Evolutionary conservation across 2,797 vertebrate genomes (phyloP).

Genomic region (Clarias pachynema): DNA sequence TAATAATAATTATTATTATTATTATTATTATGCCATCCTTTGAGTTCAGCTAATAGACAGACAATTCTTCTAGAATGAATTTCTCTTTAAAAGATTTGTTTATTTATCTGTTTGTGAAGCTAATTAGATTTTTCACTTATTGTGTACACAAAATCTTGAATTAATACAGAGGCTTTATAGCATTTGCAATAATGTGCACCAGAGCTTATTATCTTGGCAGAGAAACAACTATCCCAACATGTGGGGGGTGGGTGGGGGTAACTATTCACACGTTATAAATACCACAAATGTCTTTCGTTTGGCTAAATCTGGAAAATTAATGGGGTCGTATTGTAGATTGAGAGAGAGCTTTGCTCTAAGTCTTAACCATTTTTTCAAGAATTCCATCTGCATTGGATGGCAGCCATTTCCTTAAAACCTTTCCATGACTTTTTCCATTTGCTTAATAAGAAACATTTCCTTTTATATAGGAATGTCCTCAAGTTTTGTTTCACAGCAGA

Average conservation of each 20-base stretch:
- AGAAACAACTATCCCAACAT: constrained; percentile 37
- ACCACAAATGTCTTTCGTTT: constrained; percentile 39
- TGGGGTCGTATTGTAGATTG: constrained; percentile 1
- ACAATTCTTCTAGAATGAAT: not conserved
- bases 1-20: no score
- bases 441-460: not conserved
- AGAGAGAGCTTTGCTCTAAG: constrained; percentile 14
- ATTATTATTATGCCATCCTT: not conserved
- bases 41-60: not conserved
- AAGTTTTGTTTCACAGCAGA: not conserved
- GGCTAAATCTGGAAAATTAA: constrained; percentile 35
- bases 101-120: constrained; percentile 19
- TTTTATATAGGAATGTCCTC: not conserved
- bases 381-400: constrained; percentile 39
- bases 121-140: constrained; percentile 25
- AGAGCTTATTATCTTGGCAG: constrained; percentile 40
- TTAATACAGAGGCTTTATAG: constrained; percentile 32
- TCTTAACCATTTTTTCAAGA: constrained; percentile 14
- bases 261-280: constrained; percentile 45
- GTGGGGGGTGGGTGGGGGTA: constrained; percentile 23
- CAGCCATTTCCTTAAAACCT: constrained; percentile 32
- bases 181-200: constrained; percentile 36
- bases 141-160: constrained; percentile 41
- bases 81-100: not conserved
- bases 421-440: constrained; percentile 27